Base-by-base conservation (phyloP, 2,797 vertebrate genomes). In the Pelobates cultripes region DNA sequence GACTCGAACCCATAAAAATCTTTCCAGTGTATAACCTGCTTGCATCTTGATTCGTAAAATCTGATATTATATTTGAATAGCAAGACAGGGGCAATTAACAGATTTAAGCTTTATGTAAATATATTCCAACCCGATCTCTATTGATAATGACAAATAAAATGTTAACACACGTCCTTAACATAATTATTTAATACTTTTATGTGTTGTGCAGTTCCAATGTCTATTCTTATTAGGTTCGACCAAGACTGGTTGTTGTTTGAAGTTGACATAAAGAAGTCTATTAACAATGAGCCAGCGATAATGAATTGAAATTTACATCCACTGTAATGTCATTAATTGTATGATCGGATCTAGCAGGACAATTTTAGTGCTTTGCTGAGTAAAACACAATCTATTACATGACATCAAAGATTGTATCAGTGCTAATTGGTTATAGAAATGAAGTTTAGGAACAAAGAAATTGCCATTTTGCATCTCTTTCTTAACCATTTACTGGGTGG, bases 311-410 rank as follows among this genome's bases (percentile, higher is more conserved):
- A 82, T 77, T 45, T 76, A 72, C 60, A 73, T 72, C 42, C 17
- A 60, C 68, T 40, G 42, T 71, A 57, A 61, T 73, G 43, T 73
- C 70, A 78, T 82, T 82, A 78, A 73, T 77, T 68, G 47, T 73
- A 28, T 8, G 43, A 73, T 60, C 15, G 61, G 4, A 73, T 60
- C 73, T 74, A 63, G 66, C 17, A 8, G 41, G 67, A 68, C 69
- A 67, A 68, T 67, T 66, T 72, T 66, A 82, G 44, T 67, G 69
- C 47, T 51, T 77, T 43, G 60, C 41, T 28, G 47, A 77, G 44
- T 68, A 82, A 69, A 77, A 72, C 60, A 47, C 64, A 55, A 45
- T 67, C 75, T 60, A 73, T 73, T 82, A 78, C 63, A 78, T 67
- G 70, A 43, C 43, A 64, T 67, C 67, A 68, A 77, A 68, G 47